Evolutionary conservation across 2,888 invertebrate genomes (phyloP).

Genomic region (Helicoverpa assulta): DNA sequence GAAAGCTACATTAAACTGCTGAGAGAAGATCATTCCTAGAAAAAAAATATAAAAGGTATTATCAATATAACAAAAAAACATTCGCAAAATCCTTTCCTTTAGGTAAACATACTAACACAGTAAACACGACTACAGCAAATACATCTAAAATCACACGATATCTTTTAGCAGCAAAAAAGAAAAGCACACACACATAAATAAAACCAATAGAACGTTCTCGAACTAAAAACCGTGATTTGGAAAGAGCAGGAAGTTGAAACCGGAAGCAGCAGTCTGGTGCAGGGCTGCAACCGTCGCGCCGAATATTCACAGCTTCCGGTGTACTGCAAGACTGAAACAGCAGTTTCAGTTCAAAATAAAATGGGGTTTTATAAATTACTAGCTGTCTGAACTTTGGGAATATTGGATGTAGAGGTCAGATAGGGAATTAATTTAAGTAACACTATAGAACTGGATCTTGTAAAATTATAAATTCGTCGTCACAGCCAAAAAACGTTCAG

Average conservation of each 20-base stretch:
- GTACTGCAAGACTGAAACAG: conserved; percentile 10
- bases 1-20: too few species aligned
- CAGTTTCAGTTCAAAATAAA: conserved; percentile 17
- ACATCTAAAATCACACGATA: neutral
- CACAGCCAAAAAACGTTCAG: too few species aligned
- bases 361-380: neutral
- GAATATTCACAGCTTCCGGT: conserved; percentile 83
- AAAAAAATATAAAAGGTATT: too few species aligned
- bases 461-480: too few species aligned
- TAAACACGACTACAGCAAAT: conserved; percentile 5
- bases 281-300: conserved; percentile 75
- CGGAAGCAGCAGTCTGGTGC: conserved; percentile 84
- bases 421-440: too few species aligned
- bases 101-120: neutral
- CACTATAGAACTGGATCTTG: too few species aligned
- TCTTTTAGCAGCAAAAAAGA: conserved; percentile 50
- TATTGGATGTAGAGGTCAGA: too few species aligned
- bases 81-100: neutral
- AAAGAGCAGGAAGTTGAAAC: conserved; percentile 80
- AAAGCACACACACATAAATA: conserved; percentile 65
- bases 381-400: too few species aligned
- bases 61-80: too few species aligned
- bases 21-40: too few species aligned
- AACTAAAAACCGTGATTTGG: conserved; percentile 79
- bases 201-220: conserved; percentile 66